Base-by-base conservation (phyloP, 2,113 vertebrate genomes). In the Pyrgilauda ruficollis region DNA sequence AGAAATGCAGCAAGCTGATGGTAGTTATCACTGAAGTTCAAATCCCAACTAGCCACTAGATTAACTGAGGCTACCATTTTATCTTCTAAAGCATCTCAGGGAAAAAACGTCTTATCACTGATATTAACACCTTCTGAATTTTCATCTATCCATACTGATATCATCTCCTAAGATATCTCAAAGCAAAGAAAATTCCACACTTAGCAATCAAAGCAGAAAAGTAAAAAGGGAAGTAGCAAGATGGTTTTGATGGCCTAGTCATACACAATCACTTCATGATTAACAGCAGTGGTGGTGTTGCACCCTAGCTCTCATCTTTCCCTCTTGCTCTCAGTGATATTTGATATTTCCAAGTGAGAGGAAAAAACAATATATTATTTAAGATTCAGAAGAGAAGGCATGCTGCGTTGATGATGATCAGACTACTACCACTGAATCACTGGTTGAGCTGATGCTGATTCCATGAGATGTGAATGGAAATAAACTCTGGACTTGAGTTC, bases 391-490 rank as follows among this genome's bases (percentile, higher is more conserved):
- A 89, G 27, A 82, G n/a, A 62, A 92, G 33, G 13, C 79, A 79
- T 59, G 35, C 10, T 55, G 43, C 63, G 66, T 55, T 94, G 84
- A 94, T 87, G 72, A 84, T 11, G 23, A 87, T 66, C 67, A 78
- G 69, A 31, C 49, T 39, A 44, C 74, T 87, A 72, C 46, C 66
- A 94, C 46, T 91, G 87, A 94, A 83, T 91, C 89, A 80, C 49
- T 62, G 37, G 33, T 53, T 16, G n/a, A 93, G 46, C 21, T 87
- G 74, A 53, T 49, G 67, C 28, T 73, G 84, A 95, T 79, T 85
- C 30, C 10, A 90, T 80, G 79, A 90, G 67, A 88, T 76, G 24
- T 77, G 64, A 91, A 91, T 41, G 55, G 78, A 89, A 94, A 94
- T 62, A 87, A 91, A 75, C 11, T 37, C 44, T 64, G 69, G 90